These are phyloP conservation scores for Aplidium turbinatum DNA, from an alignment of 23 tunicate species.

Conservation along the genomic window DNA sequence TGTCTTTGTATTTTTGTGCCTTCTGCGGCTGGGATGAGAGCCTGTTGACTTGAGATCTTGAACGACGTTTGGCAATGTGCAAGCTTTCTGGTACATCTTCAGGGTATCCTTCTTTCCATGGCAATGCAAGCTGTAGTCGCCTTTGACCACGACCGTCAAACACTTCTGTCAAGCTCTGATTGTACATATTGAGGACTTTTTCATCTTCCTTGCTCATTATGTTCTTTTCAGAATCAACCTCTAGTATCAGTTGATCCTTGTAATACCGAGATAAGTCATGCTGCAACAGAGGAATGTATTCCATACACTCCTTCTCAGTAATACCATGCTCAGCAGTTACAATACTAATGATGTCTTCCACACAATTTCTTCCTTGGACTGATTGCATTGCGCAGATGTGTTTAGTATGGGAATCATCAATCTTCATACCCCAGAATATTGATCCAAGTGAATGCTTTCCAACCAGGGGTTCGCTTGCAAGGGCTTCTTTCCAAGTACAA, in stretches of 20 bases:
- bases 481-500: neutral
- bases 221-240: neutral
- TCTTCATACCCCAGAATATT: conserved; percentile 12
- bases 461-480: neutral
- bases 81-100: neutral
- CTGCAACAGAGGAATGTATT: neutral
- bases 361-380: neutral
- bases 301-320: neutral
- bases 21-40: neutral
- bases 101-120: conserved; percentile 25
- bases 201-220: conserved; percentile 5
- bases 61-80: conserved; percentile 2
- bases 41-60: neutral
- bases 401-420: neutral
- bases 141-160: neutral
- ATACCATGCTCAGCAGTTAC: conserved; percentile 5
- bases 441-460: conserved; percentile 7
- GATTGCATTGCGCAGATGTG: conserved; percentile 8
- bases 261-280: conserved; percentile 5
- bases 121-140: conserved; percentile 6
- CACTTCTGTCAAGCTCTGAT: conserved; percentile 2
- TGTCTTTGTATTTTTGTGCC: neutral
- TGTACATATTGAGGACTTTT: conserved; percentile 3
- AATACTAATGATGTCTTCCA: neutral
- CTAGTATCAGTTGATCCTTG: conserved; percentile 12